Percentiles rank a stretch among this genome's conserved stretches.
These are phyloP conservation scores for Pterocles orientalis DNA, from an alignment of 2,113 vertebrate species.

Conservation along the genomic window DNA sequence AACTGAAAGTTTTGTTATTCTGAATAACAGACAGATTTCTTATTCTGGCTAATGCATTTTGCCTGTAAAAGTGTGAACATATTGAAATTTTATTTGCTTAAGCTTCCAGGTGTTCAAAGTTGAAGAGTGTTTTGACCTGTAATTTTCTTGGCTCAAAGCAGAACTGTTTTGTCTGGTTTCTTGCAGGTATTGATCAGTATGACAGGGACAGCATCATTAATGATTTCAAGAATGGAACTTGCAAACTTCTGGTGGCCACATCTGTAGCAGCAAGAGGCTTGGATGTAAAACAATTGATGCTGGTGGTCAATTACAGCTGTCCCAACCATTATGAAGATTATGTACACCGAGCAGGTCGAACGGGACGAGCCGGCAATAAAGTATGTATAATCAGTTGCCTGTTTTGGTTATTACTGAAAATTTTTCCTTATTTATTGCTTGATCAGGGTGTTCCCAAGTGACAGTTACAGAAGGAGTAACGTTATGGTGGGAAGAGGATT, in stretches of 20 bases:
- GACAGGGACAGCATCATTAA: constrained; percentile 99
- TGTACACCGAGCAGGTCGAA: constrained; percentile 94
- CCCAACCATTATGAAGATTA: constrained; percentile 99
- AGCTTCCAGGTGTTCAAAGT: background rate
- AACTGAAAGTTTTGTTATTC: background rate
- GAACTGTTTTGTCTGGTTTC: background rate
- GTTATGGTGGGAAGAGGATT: background rate
- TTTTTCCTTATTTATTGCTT: background rate
- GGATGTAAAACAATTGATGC: constrained; percentile 96
- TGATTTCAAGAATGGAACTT: constrained; percentile 96
- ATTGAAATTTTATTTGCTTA: background rate
- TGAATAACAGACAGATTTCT: background rate
- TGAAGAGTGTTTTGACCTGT: background rate
- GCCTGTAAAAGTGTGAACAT: background rate
- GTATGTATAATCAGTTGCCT: constrained; percentile 59
- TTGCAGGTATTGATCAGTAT: constrained; percentile 95
- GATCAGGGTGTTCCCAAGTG: background rate
- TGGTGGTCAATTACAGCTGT: constrained; percentile 96
- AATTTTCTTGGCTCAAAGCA: background rate
- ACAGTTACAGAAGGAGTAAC: background rate
- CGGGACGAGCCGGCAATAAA: constrained; percentile 96
- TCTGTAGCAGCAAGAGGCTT: constrained; percentile 95
- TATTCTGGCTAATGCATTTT: background rate
- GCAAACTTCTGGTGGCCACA: constrained; percentile 95
- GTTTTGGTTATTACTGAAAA: background rate